Evolutionary conservation across 2,888 invertebrate genomes (phyloP), one percentile per base, ranked within the genome.

Genomic region (Augochlorella aurata): DNA sequence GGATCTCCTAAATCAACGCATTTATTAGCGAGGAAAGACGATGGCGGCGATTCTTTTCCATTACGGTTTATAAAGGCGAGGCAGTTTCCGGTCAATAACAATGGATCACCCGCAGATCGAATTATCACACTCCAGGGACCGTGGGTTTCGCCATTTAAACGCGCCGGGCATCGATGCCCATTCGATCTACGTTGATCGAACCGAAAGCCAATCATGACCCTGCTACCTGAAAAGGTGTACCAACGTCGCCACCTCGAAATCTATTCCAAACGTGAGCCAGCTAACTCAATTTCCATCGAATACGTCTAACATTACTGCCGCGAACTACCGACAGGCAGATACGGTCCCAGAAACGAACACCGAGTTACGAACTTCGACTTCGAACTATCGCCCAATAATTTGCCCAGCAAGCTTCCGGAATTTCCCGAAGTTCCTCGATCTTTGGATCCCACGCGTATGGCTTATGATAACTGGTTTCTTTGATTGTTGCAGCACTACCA

Each of bases 181-280:
- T 91, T 91, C 91, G 87, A 90, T 92, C 79, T 91, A 90, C 92
- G 91, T 91, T 90, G 86, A 77, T 79, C 85, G 85, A 90, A 91
- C 91, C 89, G 91, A 90, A 90, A 91, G 90, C 90, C 91, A 92
- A 92, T 92, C 91, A 90, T 87, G 87, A 81, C 77, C 74, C 82
- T 84, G 75, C 78, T 79, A 50, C 79, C 80, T 80, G 81, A 80
- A 84, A 88, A 87, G 85, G 83, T 84, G 85, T 85, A 84, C 84
- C 88, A 84, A 38, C 85, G 78, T 65, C 10, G n/a, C 85, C 86
- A 83, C 82, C 81, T 49, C 87, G 86, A 89, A 91, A 92, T 91
- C 90, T 90, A 91, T 91, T 89, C 86, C 85, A 90, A 88, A 91
- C 90, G 90, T 89, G 90, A 82, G 76, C 84, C 77, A 87, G 84